A percentile compares a stretch with the other conserved stretches of the same genome.
phyloP scores from a whole-genome alignment of 2,113 vertebrate species.

The Pelecanoides urinatrix region DNA sequence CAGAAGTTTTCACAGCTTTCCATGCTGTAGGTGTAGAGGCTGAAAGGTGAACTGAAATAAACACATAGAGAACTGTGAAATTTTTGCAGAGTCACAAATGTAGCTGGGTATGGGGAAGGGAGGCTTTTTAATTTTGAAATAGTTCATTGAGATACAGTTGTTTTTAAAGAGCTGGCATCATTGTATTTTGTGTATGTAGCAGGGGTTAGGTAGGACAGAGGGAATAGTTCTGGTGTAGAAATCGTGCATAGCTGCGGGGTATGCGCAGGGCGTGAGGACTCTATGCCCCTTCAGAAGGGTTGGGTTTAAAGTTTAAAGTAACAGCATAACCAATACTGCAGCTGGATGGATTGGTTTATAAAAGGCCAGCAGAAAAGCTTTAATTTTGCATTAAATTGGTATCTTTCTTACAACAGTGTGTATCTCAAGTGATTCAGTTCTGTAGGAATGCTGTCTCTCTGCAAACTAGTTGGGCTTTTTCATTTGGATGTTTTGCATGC shows the following conservation, averaged over 20 bases:
- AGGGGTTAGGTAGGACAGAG: neutral
- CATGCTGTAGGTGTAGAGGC: no score
- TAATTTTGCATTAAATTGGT: neutral
- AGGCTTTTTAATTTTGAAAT: neutral
- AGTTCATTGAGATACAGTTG: neutral
- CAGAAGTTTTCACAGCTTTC: neutral
- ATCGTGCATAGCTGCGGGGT: fast-evolving
- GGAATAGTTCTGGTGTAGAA: neutral
- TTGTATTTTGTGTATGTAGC: neutral
- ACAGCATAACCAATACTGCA: neutral
- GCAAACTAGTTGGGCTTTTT: neutral
- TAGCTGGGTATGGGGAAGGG: no score
- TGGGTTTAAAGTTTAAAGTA: neutral
- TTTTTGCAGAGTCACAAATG: fast-evolving
- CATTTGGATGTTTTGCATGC: neutral
- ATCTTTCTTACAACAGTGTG: neutral
- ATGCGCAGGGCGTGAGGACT: neutral
- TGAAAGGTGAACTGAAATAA: neutral
- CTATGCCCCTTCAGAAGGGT: neutral
- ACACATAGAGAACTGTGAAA: neutral
- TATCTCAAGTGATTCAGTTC: neutral
- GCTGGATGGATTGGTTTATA: neutral
- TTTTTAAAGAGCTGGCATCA: neutral
- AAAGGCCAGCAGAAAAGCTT: neutral
- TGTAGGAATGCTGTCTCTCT: neutral